Percentiles rank a stretch among this genome's conserved stretches.
Conservation (phyloP, 2,113 vertebrate genomes). For the Crotalus helleri region DNA sequence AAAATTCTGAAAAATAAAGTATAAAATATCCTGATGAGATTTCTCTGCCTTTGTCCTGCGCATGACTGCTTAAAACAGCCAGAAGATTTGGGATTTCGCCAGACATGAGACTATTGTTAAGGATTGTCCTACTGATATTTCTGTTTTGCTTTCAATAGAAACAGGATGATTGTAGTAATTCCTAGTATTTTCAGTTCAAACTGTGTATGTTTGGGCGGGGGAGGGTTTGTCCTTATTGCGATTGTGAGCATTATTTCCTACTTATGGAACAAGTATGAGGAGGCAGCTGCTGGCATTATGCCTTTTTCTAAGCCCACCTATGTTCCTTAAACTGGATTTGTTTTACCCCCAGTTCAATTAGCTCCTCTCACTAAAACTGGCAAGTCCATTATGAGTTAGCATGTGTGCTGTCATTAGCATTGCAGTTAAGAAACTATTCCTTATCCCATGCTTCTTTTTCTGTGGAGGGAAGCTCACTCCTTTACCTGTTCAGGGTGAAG, state of each 20-base stretch:
- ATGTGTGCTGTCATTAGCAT: not conserved
- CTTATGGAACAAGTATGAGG: not conserved
- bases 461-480: not conserved
- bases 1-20: conserved; percentile 19
- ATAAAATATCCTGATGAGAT: not conserved
- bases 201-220: too few species aligned
- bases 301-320: not conserved
- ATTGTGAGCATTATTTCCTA: not conserved
- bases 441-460: not conserved
- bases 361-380: not conserved
- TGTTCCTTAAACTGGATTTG: not conserved
- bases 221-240: not conserved
- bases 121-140: not conserved
- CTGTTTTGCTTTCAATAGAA: not conserved
- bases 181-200: not conserved
- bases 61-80: not conserved
- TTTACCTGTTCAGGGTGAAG: not conserved
- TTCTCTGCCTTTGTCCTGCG: not conserved
- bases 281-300: not conserved
- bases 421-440: not conserved
- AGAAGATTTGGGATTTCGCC: not conserved
- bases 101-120: too few species aligned
- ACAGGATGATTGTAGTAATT: not conserved
- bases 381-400: not conserved
- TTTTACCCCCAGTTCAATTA: not conserved